Base-by-base conservation (phyloP, 2,113 vertebrate genomes). In the Salvelinus namaycush region DNA sequence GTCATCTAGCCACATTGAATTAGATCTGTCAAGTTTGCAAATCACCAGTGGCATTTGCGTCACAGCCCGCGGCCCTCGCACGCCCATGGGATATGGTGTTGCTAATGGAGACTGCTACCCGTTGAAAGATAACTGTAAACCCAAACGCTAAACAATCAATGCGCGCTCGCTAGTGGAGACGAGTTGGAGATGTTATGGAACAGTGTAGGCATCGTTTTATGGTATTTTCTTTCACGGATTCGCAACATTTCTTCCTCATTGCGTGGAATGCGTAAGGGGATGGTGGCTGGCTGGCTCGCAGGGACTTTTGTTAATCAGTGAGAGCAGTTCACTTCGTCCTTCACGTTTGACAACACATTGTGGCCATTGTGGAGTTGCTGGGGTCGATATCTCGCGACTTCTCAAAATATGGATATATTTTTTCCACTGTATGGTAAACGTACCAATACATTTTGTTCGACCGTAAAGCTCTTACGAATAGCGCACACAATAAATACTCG, bases 1-100 rank as follows among this genome's bases (percentile, higher is more conserved):
- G 76, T 79, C 65, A 68, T 76, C 1, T 62, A 14, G 74, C 79
- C 76, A 77, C 78, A 66, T 74, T 31, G 81, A 85, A 81, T 84
- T 84, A 76, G 81, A 88, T 81, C 66, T 89, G 86, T 85, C 84
- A 87, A 44, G 11, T 88, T 87, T 83, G 87, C 80, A 85, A 89
- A 90, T 87, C 87, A 87, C 84, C 87, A 83, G 87, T 91, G 87
- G 83, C 83, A 84, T 90, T 92, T 91, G 92, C 91, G 91, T 91
- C 90, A 91, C 89, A 84, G 88, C 88, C 90, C 86, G 85, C 87
- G 89, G 88, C 86, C 88, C 86, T 44, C 24, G 86, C 81, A 90
- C 86, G 89, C 87, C 91, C 91, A 89, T 87, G 87, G 87, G 89
- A 84, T 85, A 90, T 86, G 91, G 88, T 89, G 90, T 87, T 88